These are phyloP conservation scores for Agrotis puta DNA, from an alignment of 2,888 invertebrate species.

Conservation along the genomic window DNA sequence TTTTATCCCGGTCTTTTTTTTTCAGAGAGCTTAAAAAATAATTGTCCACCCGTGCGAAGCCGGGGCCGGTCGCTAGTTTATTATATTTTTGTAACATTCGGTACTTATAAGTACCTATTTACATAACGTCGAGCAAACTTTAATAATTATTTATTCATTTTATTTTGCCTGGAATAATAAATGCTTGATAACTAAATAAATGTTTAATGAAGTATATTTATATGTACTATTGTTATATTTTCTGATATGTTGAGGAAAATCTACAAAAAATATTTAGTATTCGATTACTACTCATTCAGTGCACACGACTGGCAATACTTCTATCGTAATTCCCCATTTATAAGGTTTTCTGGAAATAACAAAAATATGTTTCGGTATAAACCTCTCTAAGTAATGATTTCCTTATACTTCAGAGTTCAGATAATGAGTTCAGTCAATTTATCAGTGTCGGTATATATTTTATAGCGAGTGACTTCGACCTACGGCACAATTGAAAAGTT, in stretches of 20 bases:
- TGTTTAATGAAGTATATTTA: background rate
- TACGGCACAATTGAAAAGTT: conserved; percentile 58
- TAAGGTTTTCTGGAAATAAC: conserved; percentile 19
- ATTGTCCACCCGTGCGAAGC: too few relatives aligned
- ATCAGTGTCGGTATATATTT: conserved; percentile 11
- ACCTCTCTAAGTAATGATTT: conserved; percentile 2
- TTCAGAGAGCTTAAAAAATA: too few relatives aligned
- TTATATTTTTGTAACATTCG: background rate
- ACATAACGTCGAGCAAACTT: background rate
- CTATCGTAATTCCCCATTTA: background rate
- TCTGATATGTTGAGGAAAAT: conserved; percentile 17
- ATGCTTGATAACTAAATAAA: background rate
- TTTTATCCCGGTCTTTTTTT: too few relatives aligned
- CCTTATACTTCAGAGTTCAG: conserved; percentile 15
- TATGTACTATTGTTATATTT: background rate
- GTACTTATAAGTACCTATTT: conserved; percentile 4
- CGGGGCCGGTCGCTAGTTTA: too few relatives aligned
- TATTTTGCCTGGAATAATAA: background rate
- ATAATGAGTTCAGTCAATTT: conserved; percentile 34
- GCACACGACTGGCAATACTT: conserved; percentile 11
- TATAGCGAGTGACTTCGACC: conserved; percentile 22
- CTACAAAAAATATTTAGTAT: conserved; percentile 1
- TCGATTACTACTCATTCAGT: conserved; percentile 9
- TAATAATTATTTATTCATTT: background rate
- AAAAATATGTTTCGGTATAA: conserved; percentile 7